Conservation (phyloP, 2,888 invertebrate genomes). For the Leptinotarsa rubiginosa region DNA sequence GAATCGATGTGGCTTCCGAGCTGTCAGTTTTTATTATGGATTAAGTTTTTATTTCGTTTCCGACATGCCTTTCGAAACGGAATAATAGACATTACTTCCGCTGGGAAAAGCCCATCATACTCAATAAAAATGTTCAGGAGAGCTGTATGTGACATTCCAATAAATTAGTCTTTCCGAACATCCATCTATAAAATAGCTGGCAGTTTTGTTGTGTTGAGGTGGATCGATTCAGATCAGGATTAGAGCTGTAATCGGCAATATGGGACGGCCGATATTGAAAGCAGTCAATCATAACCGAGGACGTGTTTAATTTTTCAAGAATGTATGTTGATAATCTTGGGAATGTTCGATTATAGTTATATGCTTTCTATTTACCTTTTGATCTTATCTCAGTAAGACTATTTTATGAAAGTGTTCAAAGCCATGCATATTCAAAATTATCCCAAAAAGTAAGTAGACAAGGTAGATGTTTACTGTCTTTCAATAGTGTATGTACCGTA, state of each 20-base stretch:
- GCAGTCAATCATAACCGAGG: too few relatives aligned
- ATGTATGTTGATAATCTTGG: too few relatives aligned
- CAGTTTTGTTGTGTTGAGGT: constrained; percentile 8
- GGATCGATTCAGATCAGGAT: not conserved
- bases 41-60: constrained; percentile 19
- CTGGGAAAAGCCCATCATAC: constrained; percentile 18
- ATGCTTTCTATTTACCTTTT: too few relatives aligned
- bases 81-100: constrained; percentile 16
- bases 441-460: too few relatives aligned
- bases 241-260: not conserved
- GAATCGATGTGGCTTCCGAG: constrained; percentile 5
- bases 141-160: constrained; percentile 18
- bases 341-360: too few relatives aligned
- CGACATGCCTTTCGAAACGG: constrained; percentile 9
- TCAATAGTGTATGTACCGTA: too few relatives aligned
- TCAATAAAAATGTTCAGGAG: constrained; percentile 14
- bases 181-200: constrained; percentile 10
- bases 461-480: too few relatives aligned
- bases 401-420: too few relatives aligned
- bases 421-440: too few relatives aligned
- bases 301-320: too few relatives aligned
- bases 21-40: constrained; percentile 18
- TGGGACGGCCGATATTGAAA: too few relatives aligned
- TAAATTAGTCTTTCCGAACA: constrained; percentile 14
- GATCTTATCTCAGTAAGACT: too few relatives aligned